A percentile compares a stretch with the other conserved stretches of the same genome.
phyloP scores from a whole-genome alignment of 2,888 invertebrate genomes.

The Leptothorax acervorum region DNA sequence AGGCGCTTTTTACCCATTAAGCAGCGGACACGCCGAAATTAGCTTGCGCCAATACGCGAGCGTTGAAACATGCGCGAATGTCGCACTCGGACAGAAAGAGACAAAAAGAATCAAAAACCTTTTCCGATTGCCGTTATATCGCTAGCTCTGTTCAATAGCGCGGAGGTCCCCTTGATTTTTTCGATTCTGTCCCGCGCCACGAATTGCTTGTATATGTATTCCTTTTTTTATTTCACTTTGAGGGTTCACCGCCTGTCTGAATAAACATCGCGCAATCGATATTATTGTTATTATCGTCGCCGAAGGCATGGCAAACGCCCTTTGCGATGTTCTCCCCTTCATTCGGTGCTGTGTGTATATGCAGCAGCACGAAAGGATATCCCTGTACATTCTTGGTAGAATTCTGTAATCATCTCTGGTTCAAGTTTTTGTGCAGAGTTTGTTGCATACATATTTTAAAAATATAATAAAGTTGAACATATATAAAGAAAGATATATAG shows the following conservation, averaged over 20 bases:
- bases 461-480: neutral
- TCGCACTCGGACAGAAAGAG: neutral
- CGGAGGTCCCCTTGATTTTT: slow-evolving; percentile 5
- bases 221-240: slow-evolving; percentile 2
- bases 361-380: neutral
- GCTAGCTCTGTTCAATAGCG: slow-evolving; percentile 3
- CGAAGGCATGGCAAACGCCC: slow-evolving; percentile 13
- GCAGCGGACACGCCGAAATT: slow-evolving; percentile 33
- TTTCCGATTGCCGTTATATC: slow-evolving; percentile 26
- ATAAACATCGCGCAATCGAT: slow-evolving; percentile 45
- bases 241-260: slow-evolving; percentile 21
- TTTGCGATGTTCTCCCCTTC: neutral
- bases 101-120: slow-evolving; percentile 28
- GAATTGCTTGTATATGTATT: slow-evolving; percentile 9
- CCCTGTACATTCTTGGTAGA: neutral
- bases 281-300: slow-evolving; percentile 41
- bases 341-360: neutral
- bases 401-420: neutral
- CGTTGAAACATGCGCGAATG: neutral
- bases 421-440: neutral
- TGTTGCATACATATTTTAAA: neutral
- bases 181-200: slow-evolving; percentile 15
- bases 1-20: slow-evolving; percentile 43
- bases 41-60: neutral
- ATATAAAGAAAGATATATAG: neutral